Conservation (phyloP, 2,888 invertebrate genomes). For the Cryptosula pallasiana region DNA sequence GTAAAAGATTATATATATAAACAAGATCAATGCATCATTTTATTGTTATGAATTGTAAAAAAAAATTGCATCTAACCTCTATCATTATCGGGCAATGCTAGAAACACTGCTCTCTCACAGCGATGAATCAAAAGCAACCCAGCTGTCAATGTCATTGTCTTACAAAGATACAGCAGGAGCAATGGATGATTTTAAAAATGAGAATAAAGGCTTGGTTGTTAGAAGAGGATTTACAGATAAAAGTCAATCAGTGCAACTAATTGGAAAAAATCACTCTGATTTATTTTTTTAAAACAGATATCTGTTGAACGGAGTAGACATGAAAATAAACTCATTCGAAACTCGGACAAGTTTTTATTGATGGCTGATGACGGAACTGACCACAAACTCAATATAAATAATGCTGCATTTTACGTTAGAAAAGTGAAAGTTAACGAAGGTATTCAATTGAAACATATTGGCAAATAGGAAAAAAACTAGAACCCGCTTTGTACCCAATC, state of each 20-base stretch:
- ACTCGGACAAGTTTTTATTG: background rate
- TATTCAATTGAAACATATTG: background rate
- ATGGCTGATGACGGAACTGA: background rate
- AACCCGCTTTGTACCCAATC: background rate
- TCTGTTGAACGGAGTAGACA: background rate
- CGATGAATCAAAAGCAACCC: too few relatives aligned
- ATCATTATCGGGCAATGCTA: too few relatives aligned
- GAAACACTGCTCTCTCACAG: too few relatives aligned
- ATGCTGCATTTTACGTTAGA: background rate
- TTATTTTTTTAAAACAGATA: constrained; percentile 2
- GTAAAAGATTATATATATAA: too few relatives aligned
- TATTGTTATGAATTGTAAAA: too few relatives aligned
- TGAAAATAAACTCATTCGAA: background rate
- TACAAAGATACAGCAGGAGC: constrained; percentile 18
- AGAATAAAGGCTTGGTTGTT: constrained; percentile 26
- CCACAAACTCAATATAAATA: background rate
- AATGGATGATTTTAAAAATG: constrained; percentile 12
- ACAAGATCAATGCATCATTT: too few relatives aligned
- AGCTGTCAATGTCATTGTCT: too few relatives aligned
- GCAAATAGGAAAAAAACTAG: background rate
- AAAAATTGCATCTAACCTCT: too few relatives aligned
- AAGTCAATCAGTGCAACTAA: constrained; percentile 1
- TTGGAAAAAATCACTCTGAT: constrained; percentile 1
- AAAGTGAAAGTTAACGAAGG: background rate
- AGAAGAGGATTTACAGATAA: constrained; percentile 1